A percentile compares a stretch with the other conserved stretches of the same genome.
These are phyloP conservation scores for Galerucella calmariensis DNA, from an alignment of 2,888 invertebrate species.

Conservation along the genomic window DNA sequence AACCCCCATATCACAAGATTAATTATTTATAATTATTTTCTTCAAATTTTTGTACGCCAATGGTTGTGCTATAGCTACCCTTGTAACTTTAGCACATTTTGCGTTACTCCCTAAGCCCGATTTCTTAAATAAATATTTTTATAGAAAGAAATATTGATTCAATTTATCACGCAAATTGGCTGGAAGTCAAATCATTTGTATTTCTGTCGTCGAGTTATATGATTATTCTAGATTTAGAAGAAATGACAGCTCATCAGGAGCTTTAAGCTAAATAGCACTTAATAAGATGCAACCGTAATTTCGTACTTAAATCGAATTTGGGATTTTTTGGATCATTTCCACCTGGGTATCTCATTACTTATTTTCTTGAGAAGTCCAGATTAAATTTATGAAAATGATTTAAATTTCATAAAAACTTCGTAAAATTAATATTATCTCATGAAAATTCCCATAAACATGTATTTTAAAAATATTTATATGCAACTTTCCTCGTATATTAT, in stretches of 20 bases:
- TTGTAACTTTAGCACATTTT: slow-evolving; percentile 18
- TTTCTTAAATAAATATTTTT: slow-evolving; percentile 66
- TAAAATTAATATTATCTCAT: not conserved
- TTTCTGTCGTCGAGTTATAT: slow-evolving; percentile 65
- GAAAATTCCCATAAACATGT: no score
- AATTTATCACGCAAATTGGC: slow-evolving; percentile 67
- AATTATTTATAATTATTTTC: not conserved
- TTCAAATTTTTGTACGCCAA: slow-evolving; percentile 5
- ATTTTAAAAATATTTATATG: no score
- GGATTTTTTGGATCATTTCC: slow-evolving; percentile 44
- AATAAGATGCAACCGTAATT: slow-evolving; percentile 61
- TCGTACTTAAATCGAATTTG: slow-evolving; percentile 55
- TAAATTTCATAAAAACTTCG: not conserved
- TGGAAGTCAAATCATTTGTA: slow-evolving; percentile 65
- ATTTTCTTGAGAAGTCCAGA: not conserved
- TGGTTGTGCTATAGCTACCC: slow-evolving; percentile 16
- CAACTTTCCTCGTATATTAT: slow-evolving; percentile 1
- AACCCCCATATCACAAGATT: no score
- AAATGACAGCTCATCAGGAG: slow-evolving; percentile 62
- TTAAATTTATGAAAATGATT: not conserved
- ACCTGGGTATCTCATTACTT: slow-evolving; percentile 46
- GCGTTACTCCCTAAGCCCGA: slow-evolving; percentile 41
- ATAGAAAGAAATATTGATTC: slow-evolving; percentile 66
- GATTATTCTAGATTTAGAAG: slow-evolving; percentile 61
- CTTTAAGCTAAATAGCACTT: slow-evolving; percentile 61